Percentiles rank a stretch among this genome's conserved stretches.
phyloP scores from a whole-genome alignment of 2,888 invertebrate genomes.

The Drosophila rellima region DNA sequence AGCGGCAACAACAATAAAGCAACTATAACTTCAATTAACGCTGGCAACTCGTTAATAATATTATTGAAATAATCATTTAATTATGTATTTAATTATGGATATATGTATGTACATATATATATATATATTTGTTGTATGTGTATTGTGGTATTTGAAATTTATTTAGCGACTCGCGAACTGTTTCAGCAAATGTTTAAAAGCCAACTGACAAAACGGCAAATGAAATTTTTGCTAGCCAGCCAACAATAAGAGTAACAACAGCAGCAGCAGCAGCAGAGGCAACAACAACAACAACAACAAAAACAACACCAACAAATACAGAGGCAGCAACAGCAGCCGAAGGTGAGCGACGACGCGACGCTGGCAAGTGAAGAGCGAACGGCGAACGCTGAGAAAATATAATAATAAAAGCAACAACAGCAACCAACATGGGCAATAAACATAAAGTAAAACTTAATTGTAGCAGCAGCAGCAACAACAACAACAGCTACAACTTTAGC shows the following conservation, averaged over 20 bases:
- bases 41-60: slow-evolving; percentile 33
- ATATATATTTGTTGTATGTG: slow-evolving; percentile 12
- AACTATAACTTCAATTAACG: slow-evolving; percentile 20
- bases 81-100: slow-evolving; percentile 35
- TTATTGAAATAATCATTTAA: slow-evolving; percentile 41
- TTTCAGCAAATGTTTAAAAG: slow-evolving; percentile 83
- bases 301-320: neutral
- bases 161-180: slow-evolving; percentile 79
- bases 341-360: slow-evolving; percentile 65
- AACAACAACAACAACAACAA: slow-evolving; percentile 13
- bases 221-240: slow-evolving; percentile 65
- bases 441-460: slow-evolving; percentile 78
- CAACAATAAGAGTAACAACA: slow-evolving; percentile 32
- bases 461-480: slow-evolving; percentile 54
- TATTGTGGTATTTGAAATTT: slow-evolving; percentile 25
- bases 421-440: slow-evolving; percentile 58
- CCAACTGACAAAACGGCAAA: slow-evolving; percentile 81
- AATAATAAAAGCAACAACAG: slow-evolving; percentile 47
- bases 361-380: slow-evolving; percentile 62
- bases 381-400: slow-evolving; percentile 54
- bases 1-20: slow-evolving; percentile 10
- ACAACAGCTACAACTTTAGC: slow-evolving; percentile 10
- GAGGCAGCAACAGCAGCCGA: slow-evolving; percentile 44
- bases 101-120: slow-evolving; percentile 17
- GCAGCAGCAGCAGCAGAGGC: slow-evolving; percentile 26